Evolutionary conservation across 2,113 vertebrate genomes (phyloP).

Genomic region (Phocoena phocoena): DNA sequence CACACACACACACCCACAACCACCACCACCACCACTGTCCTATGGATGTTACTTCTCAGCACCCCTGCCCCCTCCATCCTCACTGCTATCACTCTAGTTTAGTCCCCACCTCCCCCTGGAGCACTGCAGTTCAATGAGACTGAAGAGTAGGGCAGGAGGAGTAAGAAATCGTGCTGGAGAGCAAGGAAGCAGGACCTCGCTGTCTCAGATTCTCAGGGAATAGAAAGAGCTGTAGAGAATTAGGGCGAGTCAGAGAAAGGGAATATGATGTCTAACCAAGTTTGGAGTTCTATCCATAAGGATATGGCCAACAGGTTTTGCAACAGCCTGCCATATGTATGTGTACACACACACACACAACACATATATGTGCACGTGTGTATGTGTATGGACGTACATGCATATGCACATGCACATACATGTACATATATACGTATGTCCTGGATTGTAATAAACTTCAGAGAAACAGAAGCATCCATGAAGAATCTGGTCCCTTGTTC

Average conservation of each 20-base stretch:
- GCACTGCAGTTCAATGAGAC: background rate
- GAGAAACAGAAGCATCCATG: background rate
- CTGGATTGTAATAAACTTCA: background rate
- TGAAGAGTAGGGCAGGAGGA: background rate
- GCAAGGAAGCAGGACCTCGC: background rate
- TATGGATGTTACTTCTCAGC: background rate
- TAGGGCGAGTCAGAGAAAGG: background rate
- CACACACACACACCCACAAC: background rate
- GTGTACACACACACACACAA: too few relatives aligned
- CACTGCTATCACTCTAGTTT: background rate
- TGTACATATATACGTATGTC: background rate
- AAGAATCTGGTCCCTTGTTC: background rate
- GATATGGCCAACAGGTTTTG: background rate
- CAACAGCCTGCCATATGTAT: background rate
- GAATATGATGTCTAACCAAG: background rate
- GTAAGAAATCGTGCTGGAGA: background rate
- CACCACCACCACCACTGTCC: background rate
- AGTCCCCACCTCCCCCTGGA: background rate
- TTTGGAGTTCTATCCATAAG: background rate
- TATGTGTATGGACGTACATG: too few relatives aligned
- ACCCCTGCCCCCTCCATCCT: background rate
- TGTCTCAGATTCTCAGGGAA: background rate
- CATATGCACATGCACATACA: background rate
- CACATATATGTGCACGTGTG: accelerated
- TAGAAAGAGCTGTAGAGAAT: background rate